Conservation (phyloP, 1,140 invertebrate genomes). For the Lasioglossum albipes region DNA sequence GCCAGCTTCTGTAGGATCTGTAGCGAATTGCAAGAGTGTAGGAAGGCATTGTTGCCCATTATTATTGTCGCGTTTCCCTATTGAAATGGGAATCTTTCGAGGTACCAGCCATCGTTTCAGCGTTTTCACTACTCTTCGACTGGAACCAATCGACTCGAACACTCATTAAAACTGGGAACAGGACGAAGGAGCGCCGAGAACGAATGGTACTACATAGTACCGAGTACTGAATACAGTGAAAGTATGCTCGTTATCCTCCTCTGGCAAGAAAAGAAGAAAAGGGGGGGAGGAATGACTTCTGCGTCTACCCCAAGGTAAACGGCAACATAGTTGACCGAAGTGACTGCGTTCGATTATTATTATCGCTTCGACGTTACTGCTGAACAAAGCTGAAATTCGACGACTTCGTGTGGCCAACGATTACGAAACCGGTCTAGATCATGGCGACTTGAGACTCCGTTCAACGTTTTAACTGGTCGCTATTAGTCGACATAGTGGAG, state of each 20-base stretch:
- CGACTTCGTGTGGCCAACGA: background rate
- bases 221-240: slow-evolving; percentile 44
- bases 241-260: slow-evolving; percentile 36
- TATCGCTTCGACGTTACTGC: background rate
- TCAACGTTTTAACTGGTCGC: no score
- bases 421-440: no score
- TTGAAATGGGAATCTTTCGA: slow-evolving; percentile 6
- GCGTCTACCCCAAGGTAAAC: slow-evolving; percentile 53
- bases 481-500: no score
- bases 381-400: background rate
- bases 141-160: background rate
- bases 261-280: no score
- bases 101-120: background rate
- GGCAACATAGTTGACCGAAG: background rate
- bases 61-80: background rate
- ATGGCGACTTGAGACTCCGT: no score
- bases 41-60: no score
- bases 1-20: no score
- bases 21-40: no score
- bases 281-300: slow-evolving; percentile 38
- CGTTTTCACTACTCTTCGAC: slow-evolving; percentile 15
- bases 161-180: slow-evolving; percentile 16
- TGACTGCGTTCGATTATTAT: slow-evolving; percentile 1
- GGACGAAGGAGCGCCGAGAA: background rate
- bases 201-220: slow-evolving; percentile 31